phyloP scores from a whole-genome alignment of 2,797 vertebrate species.

The Merluccius polli region DNA sequence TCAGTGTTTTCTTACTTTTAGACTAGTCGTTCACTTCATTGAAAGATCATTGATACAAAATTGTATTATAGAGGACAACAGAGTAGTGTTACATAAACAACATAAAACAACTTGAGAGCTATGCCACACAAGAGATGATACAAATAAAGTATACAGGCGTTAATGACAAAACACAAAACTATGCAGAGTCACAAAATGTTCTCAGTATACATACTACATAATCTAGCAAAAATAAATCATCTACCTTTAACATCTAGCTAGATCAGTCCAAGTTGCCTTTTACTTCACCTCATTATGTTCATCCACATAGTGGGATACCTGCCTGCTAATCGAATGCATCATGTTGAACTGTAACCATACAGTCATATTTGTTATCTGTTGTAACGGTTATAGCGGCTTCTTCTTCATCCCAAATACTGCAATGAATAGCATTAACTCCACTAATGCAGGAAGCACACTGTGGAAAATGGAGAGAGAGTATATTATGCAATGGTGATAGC shows the following conservation, averaged over 20 bases:
- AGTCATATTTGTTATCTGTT: neutral
- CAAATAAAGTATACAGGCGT: neutral
- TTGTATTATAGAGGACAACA: neutral
- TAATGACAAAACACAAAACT: neutral
- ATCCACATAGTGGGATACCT: neutral
- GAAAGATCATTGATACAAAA: neutral
- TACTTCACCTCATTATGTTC: neutral
- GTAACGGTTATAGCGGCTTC: constrained; percentile 76
- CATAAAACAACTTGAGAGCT: neutral
- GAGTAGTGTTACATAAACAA: neutral
- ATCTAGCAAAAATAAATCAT: neutral
- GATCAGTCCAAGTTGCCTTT: neutral
- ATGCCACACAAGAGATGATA: neutral
- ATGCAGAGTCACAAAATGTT: constrained; percentile 20
- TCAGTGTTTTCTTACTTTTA: too few relatives aligned
- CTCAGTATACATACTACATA: neutral
- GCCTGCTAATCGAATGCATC: neutral
- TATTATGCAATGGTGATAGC: neutral
- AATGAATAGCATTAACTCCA: constrained; percentile 79
- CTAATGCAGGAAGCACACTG: constrained; percentile 79
- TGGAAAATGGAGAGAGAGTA: constrained; percentile 5
- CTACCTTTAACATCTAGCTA: neutral
- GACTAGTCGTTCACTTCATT: too few relatives aligned
- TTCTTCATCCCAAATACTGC: constrained; percentile 83
- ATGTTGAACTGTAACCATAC: neutral